phyloP scores from a whole-genome alignment of 2,888 invertebrate genomes.

The Drosophila leonis region DNA sequence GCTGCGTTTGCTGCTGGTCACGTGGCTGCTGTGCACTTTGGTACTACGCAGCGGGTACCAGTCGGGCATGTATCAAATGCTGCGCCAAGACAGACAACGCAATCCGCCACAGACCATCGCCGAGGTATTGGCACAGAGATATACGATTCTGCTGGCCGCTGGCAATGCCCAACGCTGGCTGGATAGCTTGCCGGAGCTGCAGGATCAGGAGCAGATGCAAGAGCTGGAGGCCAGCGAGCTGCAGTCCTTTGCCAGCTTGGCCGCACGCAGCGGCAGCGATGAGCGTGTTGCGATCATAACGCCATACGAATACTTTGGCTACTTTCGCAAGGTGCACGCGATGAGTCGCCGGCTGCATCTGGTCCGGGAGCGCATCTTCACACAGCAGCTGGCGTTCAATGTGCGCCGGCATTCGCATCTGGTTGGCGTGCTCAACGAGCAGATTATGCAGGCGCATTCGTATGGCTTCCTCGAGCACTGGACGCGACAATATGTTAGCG shows the following conservation, averaged over 20 bases:
- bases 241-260: slow-evolving; percentile 60
- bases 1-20: slow-evolving; percentile 66
- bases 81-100: slow-evolving; percentile 69
- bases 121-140: slow-evolving; percentile 64
- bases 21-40: slow-evolving; percentile 73
- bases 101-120: slow-evolving; percentile 74
- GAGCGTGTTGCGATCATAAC: slow-evolving; percentile 68
- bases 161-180: slow-evolving; percentile 62
- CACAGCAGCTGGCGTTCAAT: slow-evolving; percentile 75
- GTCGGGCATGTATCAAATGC: slow-evolving; percentile 75
- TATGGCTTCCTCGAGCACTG: slow-evolving; percentile 71
- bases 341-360: slow-evolving; percentile 66
- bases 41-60: slow-evolving; percentile 81
- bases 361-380: slow-evolving; percentile 72
- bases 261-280: slow-evolving; percentile 43
- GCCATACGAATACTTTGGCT: slow-evolving; percentile 78
- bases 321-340: slow-evolving; percentile 64
- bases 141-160: slow-evolving; percentile 60
- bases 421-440: slow-evolving; percentile 58
- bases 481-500: slow-evolving; percentile 63
- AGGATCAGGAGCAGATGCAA: slow-evolving; percentile 36
- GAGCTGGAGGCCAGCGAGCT: slow-evolving; percentile 64
- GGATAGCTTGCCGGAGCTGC: slow-evolving; percentile 62
- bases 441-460: slow-evolving; percentile 60
- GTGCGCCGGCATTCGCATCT: slow-evolving; percentile 72